Conservation (phyloP, 2,113 vertebrate species). For the Tor tambroides region DNA sequence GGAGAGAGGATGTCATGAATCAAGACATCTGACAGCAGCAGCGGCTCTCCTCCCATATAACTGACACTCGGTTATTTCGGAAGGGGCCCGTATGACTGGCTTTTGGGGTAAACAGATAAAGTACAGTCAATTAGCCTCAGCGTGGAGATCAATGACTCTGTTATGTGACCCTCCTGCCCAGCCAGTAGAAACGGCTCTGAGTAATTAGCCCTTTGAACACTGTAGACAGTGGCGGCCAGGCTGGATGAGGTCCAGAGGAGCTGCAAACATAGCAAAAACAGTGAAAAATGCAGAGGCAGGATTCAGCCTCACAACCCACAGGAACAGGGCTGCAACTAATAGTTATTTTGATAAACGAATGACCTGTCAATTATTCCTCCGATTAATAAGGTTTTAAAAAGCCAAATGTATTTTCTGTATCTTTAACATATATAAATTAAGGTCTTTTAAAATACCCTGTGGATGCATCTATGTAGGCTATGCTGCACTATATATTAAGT, state of each 20-base stretch:
- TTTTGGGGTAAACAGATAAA: conserved; percentile 69
- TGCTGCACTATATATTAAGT: too few relatives aligned
- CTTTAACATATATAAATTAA: not conserved
- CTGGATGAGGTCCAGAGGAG: conserved; percentile 33
- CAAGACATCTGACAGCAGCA: conserved; percentile 67
- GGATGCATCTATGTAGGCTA: not conserved
- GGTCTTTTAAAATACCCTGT: too few relatives aligned
- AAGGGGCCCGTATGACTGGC: conserved; percentile 30
- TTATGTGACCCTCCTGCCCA: conserved; percentile 71
- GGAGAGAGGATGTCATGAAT: conserved; percentile 66
- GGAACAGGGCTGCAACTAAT: not conserved
- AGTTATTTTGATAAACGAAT: not conserved
- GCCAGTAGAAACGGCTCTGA: conserved; percentile 42
- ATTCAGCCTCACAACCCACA: not conserved
- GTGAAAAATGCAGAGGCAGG: not conserved
- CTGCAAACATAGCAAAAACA: not conserved
- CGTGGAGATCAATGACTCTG: conserved; percentile 74
- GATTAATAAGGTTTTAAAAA: not conserved
- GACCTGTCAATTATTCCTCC: not conserved
- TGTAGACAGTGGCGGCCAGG: conserved; percentile 59
- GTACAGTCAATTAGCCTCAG: conserved; percentile 77
- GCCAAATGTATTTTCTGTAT: not conserved
- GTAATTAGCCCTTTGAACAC: conserved; percentile 70
- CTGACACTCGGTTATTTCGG: conserved; percentile 73
- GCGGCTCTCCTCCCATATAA: conserved; percentile 65